Evolutionary conservation across 2,113 vertebrate genomes (phyloP).

Genomic region (Strix aluco): DNA sequence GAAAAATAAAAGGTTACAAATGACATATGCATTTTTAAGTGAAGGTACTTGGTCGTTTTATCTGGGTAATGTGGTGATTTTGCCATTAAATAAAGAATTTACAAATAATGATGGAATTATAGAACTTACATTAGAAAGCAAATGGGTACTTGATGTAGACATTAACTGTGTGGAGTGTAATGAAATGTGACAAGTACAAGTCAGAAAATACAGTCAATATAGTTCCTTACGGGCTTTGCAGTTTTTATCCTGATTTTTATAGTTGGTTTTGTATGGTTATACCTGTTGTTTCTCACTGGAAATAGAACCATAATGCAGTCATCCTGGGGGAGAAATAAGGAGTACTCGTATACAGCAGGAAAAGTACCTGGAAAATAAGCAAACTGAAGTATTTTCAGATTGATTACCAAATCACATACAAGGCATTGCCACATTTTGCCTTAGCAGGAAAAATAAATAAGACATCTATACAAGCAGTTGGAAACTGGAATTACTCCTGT

Average conservation of each 20-base stretch:
- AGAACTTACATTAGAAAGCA: neutral
- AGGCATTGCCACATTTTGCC: neutral
- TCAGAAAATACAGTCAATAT: neutral
- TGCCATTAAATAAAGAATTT: neutral
- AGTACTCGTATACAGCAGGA: neutral
- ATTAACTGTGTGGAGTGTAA: neutral
- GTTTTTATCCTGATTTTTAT: neutral
- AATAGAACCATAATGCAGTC: neutral
- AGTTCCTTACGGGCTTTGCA: neutral
- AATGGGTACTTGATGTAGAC: neutral
- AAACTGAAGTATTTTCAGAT: neutral
- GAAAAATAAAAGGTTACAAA: neutral
- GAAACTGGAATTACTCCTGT: neutral
- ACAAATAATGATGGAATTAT: neutral
- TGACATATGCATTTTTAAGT: neutral
- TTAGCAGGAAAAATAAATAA: neutral
- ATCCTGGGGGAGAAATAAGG: neutral
- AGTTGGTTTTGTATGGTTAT: neutral
- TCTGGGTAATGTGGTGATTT: neutral
- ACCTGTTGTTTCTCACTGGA: neutral
- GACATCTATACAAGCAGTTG: neutral
- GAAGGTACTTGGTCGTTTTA: neutral
- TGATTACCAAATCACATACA: neutral
- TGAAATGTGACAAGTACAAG: neutral
- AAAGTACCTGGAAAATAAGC: neutral